phyloP scores from a whole-genome alignment of 23 tunicate genomes.

The Botrylloides violaceus region DNA sequence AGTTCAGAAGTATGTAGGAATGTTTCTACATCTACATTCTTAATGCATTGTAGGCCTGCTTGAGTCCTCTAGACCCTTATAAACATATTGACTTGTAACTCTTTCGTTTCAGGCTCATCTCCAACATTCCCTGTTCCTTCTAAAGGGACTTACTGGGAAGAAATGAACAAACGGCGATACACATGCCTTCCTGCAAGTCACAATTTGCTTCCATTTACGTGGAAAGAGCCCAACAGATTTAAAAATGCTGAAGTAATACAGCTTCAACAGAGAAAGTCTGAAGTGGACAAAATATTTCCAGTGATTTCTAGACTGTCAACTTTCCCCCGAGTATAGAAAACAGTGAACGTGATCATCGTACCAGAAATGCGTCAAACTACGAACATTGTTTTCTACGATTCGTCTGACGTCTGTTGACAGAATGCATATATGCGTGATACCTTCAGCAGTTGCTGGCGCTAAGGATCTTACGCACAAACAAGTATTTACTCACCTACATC shows the following conservation, averaged over 20 bases:
- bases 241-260: not conserved
- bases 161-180: not conserved
- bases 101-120: slow-evolving; percentile 33
- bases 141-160: slow-evolving; percentile 11
- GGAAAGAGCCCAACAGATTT: slow-evolving; percentile 12
- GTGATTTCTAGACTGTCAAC: slow-evolving; percentile 14
- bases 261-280: not conserved
- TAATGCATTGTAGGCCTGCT: not conserved
- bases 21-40: not conserved
- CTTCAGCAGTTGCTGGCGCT: too few species aligned
- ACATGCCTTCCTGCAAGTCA: not conserved
- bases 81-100: too few species aligned
- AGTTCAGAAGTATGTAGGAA: slow-evolving; percentile 1
- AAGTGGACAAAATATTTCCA: slow-evolving; percentile 12
- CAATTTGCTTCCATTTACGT: slow-evolving; percentile 17
- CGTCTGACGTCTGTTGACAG: too few species aligned
- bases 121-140: slow-evolving; percentile 20
- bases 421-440: too few species aligned
- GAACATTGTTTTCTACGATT: too few species aligned
- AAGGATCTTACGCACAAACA: too few species aligned
- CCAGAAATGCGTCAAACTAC: too few species aligned
- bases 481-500: too few species aligned
- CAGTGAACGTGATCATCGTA: too few species aligned
- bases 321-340: slow-evolving; percentile 4
- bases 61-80: too few species aligned